Percentiles rank a stretch among this genome's conserved stretches.
Conservation (phyloP, 2,888 invertebrate genomes). For the Apamea anceps region DNA sequence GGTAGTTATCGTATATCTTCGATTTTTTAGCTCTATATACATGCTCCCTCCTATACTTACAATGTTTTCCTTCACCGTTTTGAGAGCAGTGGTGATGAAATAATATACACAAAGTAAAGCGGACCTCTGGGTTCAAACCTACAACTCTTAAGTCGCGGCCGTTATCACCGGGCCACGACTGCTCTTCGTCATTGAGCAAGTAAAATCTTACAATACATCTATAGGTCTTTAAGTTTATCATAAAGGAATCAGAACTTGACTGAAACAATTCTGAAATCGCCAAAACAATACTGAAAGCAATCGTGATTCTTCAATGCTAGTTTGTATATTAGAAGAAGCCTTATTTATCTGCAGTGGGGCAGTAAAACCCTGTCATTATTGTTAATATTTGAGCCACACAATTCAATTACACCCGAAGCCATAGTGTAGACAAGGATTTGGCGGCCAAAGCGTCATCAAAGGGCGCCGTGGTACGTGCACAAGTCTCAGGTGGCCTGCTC, state of each 20-base stretch:
- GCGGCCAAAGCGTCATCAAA: slow-evolving; percentile 21
- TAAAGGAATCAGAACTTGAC: not conserved
- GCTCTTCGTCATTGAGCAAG: not conserved
- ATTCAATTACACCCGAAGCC: slow-evolving; percentile 37
- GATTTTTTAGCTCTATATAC: not conserved
- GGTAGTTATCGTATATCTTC: not conserved
- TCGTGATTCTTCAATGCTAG: not conserved
- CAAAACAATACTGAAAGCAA: not conserved
- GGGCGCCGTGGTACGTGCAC: slow-evolving; percentile 3
- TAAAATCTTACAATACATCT: not conserved
- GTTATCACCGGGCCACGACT: not conserved
- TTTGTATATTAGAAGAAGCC: not conserved
- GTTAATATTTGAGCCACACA: not conserved
- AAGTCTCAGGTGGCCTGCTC: slow-evolving; percentile 31
- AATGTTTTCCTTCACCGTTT: not conserved
- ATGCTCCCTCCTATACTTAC: too few species aligned
- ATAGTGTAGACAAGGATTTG: slow-evolving; percentile 16
- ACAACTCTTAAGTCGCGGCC: not conserved
- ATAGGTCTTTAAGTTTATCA: not conserved
- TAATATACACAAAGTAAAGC: not conserved
- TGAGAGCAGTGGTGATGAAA: not conserved
- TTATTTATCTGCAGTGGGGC: not conserved
- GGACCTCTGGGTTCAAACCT: not conserved
- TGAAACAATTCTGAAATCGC: not conserved
- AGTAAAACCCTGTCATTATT: not conserved